Evolutionary conservation across 23 tunicate genomes (phyloP), one percentile per base, ranked within the genome.

Genomic region (Trididemnum nubilum): DNA sequence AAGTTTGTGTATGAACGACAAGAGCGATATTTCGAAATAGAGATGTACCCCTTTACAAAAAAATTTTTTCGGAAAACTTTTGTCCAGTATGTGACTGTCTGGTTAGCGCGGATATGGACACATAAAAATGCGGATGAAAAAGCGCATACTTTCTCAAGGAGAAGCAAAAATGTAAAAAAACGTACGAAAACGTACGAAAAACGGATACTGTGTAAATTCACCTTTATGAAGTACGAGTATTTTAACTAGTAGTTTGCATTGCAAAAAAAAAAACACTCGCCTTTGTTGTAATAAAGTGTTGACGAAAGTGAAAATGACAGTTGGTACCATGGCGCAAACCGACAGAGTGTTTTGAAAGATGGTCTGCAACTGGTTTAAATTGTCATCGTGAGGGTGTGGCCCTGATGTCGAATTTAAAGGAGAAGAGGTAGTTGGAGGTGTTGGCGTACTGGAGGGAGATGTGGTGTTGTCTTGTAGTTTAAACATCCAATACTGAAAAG

Each of bases 291-390:
- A 64, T 27, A 87, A 35, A 1, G 97, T 92, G 85, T 87, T 92
- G 3, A 86, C 51, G 26, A 92, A 82, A 51, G 78, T 85, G 58
- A 92, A 92, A 22, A 92, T 39, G 26, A 92, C 85, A 39, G 64
- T 78, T 0, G 97, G 97, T 19, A 92, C 69, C 97, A 92, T 92
- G 15, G 97, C 85, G 79, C 97, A 92, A 1, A 92, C 26, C 15
- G 97, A 80, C 54, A 92, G 73, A 15, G 92, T 31, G 76, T 83
- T 92, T 49, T 65, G 82, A 26, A 86, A 92, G 28, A 92, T 35
- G 19, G 72, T 23, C 34, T 92, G 97, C 25, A 86, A 70, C 15
- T 54, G 21, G 71, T 81, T 91, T 28, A 22, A 72, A 2, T 66
- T 4, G 37, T 28, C 23, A 18, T 52, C 39, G 81, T 36, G 3